Conservation (phyloP, 2,113 vertebrate genomes). For the Chroicocephalus ridibundus region DNA sequence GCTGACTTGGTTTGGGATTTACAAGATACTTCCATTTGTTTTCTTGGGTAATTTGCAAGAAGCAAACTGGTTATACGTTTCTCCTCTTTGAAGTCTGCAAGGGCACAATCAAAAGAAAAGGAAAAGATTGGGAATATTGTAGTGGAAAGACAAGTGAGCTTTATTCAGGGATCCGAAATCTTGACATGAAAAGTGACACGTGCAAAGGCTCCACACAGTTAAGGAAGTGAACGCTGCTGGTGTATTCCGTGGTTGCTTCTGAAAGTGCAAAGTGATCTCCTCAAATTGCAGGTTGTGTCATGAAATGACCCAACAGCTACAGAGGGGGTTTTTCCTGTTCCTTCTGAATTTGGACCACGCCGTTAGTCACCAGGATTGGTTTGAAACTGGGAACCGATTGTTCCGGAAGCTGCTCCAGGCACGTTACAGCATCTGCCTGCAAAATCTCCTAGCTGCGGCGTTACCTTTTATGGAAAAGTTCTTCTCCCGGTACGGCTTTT, state of each 20-base stretch:
- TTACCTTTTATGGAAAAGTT: conserved; percentile 5
- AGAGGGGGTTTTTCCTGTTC: background rate
- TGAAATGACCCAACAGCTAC: background rate
- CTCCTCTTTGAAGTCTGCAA: background rate
- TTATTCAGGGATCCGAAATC: background rate
- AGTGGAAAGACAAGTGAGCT: background rate
- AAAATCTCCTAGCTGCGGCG: rapidly evolving
- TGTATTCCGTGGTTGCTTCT: background rate
- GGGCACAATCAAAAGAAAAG: background rate
- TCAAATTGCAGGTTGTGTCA: background rate
- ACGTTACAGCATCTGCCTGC: background rate
- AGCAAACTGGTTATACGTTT: background rate
- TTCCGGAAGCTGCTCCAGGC: background rate
- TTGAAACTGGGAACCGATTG: background rate
- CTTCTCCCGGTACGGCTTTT: background rate
- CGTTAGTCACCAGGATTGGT: background rate
- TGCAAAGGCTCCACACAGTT: background rate
- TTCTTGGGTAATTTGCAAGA: background rate
- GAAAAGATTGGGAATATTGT: background rate
- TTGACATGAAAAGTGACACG: background rate
- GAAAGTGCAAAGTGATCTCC: background rate
- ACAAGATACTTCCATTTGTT: background rate
- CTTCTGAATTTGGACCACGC: background rate
- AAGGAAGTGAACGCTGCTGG: background rate
- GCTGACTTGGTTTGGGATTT: background rate